phyloP scores from a whole-genome alignment of 2,113 vertebrate species.

The Cyphomyrus plagiostoma region DNA sequence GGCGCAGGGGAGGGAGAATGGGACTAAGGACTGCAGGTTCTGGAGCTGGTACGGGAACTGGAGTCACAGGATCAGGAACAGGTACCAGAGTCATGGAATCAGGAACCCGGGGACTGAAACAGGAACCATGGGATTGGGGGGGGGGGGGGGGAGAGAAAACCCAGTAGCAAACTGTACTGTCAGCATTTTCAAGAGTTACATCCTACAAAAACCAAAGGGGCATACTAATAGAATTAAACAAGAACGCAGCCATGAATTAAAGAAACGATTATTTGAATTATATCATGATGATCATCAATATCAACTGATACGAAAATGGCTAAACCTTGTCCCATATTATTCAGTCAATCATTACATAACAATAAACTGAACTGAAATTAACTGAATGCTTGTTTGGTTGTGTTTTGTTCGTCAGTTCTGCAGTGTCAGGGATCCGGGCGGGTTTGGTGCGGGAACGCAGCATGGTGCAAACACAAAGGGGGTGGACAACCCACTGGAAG shows the following conservation, averaged over 20 bases:
- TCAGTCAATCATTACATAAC: background rate
- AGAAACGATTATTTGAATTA: background rate
- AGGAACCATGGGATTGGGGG: too few relatives aligned
- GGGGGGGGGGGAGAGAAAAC: too few relatives aligned
- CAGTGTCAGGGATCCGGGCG: too few relatives aligned
- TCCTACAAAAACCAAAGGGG: background rate
- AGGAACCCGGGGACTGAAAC: too few relatives aligned
- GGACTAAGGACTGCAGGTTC: too few relatives aligned
- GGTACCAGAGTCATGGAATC: too few relatives aligned
- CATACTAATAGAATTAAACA: background rate
- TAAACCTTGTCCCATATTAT: background rate
- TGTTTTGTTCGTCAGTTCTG: conserved; percentile 56
- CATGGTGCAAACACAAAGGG: too few relatives aligned
- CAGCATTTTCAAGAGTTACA: background rate
- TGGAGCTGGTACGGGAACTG: too few relatives aligned
- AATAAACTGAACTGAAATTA: background rate
- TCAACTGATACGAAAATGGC: background rate
- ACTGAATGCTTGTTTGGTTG: conserved; percentile 56
- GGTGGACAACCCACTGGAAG: too few relatives aligned
- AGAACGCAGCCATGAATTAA: background rate
- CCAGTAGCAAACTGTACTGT: background rate
- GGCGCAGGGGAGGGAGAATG: too few relatives aligned
- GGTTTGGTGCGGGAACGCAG: too few relatives aligned
- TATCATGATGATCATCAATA: background rate
- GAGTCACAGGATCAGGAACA: too few relatives aligned